Base-by-base conservation (phyloP, 1,140 invertebrate genomes). In the Drosophila parvula region DNA sequence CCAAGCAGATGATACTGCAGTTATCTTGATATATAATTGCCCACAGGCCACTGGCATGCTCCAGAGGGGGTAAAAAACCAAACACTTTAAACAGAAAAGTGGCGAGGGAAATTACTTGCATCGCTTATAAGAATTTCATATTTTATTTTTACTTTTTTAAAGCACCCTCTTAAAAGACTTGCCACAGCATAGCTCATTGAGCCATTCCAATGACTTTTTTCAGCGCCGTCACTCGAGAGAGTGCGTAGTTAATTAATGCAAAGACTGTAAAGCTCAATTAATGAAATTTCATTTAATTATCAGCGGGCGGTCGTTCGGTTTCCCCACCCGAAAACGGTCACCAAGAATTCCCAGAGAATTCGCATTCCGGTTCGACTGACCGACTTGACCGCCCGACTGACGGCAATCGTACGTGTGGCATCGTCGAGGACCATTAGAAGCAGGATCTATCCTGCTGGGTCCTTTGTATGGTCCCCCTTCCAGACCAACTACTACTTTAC, bases 221-320 rank as follows among this genome's bases (percentile, higher is more conserved):
- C 27, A 30, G 50, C 30, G n/a, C 45, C 22, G 10, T 18, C 44
- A n/a, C 12, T 51, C 50, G 36, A 27, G 38, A 61, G 50, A 44
- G 62, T 68, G 30, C 47, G 43, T 38, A 68, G 55, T 75, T 76
- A 78, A 79, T 85, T 57, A 81, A 61, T 70, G 74, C 74, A 75
- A 77, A 76, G 65, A 61, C 41, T 88, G 58, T 51, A 67, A 75
- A 76, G 79, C 82, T 86, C 79, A 82, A 81, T 82, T 82, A 79
- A 85, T 86, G 79, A 59, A 86, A 82, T 88, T 88, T 86, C 76
- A 83, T 89, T 86, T 77, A 86, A 86, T 86, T 86, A 89, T 59
- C 68, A 68, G 56, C 63, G 40, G 68, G 50, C 34, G 51, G 58
- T 68, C 61, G 67, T 61, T 63, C 48, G 47, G 64, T 64, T 69